Evolutionary conservation across 2,888 invertebrate species (phyloP), one percentile per base, ranked within the genome.

Genomic region (Mesorhabditis sp.): DNA sequence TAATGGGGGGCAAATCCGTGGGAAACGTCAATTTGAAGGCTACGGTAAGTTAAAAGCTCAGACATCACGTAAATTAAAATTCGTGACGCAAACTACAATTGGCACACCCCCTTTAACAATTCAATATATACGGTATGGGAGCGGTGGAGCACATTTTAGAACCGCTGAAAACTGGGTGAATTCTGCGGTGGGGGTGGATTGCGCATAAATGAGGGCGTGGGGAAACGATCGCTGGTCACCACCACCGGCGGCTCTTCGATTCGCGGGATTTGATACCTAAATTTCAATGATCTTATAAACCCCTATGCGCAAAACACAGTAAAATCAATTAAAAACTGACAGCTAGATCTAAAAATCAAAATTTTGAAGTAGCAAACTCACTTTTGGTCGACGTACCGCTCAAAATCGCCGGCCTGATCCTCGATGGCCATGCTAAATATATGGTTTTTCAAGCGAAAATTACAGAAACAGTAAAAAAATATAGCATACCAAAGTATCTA

Each of bases 341-440:
- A 28, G 28, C 28, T 28, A 28, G 28, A 28, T 28, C 28, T 28
- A 28, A 28, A 28, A 28, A 28, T 28, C 2, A 28, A 28, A 28
- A 28, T 28, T 28, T 28, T 28, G 28, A 28, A 28, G 28, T 28
- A 28, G 28, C 58, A 50, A 50, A 10, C n/a, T 2, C n/a, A 50
- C 58, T n/a, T 50, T n/a, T 50, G 58, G n/a, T 50, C 58, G 10
- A 50, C 58, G n/a, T 50, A 50, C 10, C 58, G 58, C 58, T 50
- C 58, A n/a, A 13, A 50, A n/a, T 50, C 58, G n/a, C 58, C 10
- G 58, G 58, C 58, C 58, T 50, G 58, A 50, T 50, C 58, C 58
- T 50, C 58, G 58, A 50, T 50, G 10, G 58, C 10, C n/a, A 50
- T 50, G 2, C 58, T 50, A n/a, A 50, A 50, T 2, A 2, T 50